Conservation (phyloP, 2,113 vertebrate genomes). For the Geococcyx californianus region DNA sequence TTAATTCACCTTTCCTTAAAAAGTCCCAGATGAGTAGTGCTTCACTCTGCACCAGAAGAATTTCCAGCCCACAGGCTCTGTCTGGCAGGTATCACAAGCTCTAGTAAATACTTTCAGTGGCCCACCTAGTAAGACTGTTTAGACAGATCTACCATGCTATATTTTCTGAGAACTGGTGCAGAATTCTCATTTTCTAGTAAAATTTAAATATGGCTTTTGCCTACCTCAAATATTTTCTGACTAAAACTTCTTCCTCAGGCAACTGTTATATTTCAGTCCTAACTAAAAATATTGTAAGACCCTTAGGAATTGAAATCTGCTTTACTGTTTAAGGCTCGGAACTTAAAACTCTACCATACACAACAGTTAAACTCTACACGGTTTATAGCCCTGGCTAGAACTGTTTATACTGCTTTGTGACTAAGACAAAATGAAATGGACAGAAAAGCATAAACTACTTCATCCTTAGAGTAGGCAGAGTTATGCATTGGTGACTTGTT, state of each 20-base stretch:
- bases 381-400: not conserved
- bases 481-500: not conserved
- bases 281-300: not conserved
- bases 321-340: slow-evolving; percentile 34
- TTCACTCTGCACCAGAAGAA: not conserved
- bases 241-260: slow-evolving; percentile 27
- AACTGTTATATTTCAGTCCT: not conserved
- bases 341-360: not conserved
- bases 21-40: not conserved
- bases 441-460: not conserved
- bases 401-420: not conserved
- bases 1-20: not conserved
- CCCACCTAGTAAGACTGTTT: not conserved
- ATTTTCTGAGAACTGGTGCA: not conserved
- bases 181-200: slow-evolving; percentile 20
- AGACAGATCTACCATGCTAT: not conserved
- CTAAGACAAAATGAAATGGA: not conserved
- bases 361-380: not conserved
- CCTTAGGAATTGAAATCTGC: slow-evolving; percentile 14
- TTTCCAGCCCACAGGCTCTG: not conserved
- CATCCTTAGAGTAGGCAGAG: not conserved
- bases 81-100: not conserved
- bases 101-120: not conserved
- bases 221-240: slow-evolving; percentile 49
- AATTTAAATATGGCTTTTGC: slow-evolving; percentile 15